Conservation (phyloP, 2,113 vertebrate genomes). For the Lepisosteus oculatus region DNA sequence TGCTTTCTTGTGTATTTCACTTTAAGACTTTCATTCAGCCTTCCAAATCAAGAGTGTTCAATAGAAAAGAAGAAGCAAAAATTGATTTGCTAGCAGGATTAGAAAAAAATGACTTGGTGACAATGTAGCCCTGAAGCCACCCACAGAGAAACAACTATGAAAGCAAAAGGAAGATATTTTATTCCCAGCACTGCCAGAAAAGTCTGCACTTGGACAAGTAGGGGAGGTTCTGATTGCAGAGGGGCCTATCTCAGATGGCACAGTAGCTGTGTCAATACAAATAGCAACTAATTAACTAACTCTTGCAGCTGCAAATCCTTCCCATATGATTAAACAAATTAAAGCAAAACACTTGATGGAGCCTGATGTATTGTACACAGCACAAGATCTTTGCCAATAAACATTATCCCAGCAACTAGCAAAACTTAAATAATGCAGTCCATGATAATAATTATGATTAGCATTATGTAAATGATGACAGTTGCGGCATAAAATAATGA, state of each 20-base stretch:
- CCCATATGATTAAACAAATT: neutral
- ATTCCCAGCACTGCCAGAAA: neutral
- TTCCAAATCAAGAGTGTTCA: neutral
- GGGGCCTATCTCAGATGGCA: too few relatives aligned
- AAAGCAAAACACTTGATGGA: neutral
- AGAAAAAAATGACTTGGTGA: neutral
- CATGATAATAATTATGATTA: constrained; percentile 16
- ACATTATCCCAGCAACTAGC: constrained; percentile 9
- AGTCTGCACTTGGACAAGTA: neutral
- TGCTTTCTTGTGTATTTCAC: neutral
- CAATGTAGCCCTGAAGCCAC: neutral
- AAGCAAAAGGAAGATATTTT: neutral
- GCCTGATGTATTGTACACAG: neutral
- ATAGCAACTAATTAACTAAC: neutral
- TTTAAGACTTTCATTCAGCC: neutral
- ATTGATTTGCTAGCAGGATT: neutral
- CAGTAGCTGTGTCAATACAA: neutral
- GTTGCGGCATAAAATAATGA: neutral
- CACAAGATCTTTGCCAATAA: neutral
- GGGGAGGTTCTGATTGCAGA: neutral
- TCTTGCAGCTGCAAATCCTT: neutral
- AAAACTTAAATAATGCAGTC: constrained; percentile 6
- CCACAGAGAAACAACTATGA: neutral
- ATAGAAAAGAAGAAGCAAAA: neutral
- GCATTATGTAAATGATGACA: constrained; percentile 8